Evolutionary conservation across 1,140 invertebrate genomes (phyloP), one percentile per base, ranked within the genome.

Genomic region (Andrena cerasifolii): DNA sequence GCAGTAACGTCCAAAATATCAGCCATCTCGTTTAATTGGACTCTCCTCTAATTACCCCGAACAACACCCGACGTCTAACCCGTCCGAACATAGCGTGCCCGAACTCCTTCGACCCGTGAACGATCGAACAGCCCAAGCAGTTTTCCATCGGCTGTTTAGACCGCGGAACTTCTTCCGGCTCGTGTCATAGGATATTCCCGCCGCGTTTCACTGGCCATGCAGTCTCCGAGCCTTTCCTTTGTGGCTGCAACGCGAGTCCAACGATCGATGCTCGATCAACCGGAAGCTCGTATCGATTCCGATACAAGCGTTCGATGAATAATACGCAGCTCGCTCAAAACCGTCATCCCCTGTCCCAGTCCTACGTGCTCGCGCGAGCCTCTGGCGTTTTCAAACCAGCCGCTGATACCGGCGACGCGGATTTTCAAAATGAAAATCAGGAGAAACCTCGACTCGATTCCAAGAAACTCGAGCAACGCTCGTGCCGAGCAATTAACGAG

Each of bases 141-240:
- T 49, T 75, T 70, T n/a, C n/a, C 75, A 86, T 86, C 79, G 77
- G 67, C 62, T 84, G 80, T 82, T 83, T 80, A 86, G 45, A 74
- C 73, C 79, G 77, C 80, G 86, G 85, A 88, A 88, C 87, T 89
- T 87, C 83, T 89, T 89, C 87, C 88, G 87, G 88, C 79, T 71
- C 28, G 24, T 72, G 79, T 82, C 82, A 84, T 88, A 87, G 78
- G 58, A 86, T 88, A 89, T 89, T 88, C 87, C 59, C 56, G 72
- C 54, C 80, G 77, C 78, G 87, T 87, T 86, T 80, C 70, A 59
- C 80, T 83, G 75, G 65, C 47, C 79, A 71, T 81, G 75, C 43
- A 62, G 40, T 24, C 61, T 65, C 16, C 18, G 53, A n/a, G 45
- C 54, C 63, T 77, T 73, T 75, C 62, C 70, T 79, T 75, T 84